Base-by-base conservation (phyloP, 2,113 vertebrate genomes). In the Grantiella picta region DNA sequence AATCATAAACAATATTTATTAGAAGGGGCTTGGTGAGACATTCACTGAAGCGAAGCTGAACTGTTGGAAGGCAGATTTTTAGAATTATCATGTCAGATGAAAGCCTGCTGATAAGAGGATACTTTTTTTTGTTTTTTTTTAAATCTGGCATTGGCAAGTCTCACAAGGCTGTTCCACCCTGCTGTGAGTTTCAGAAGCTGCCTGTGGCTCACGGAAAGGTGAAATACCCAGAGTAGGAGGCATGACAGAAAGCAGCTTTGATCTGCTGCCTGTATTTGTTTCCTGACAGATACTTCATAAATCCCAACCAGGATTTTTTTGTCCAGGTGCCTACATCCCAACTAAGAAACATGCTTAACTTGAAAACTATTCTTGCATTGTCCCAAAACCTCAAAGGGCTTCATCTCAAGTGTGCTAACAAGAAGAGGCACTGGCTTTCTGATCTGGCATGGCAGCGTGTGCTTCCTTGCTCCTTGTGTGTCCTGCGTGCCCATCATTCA, bases 1-100 rank as follows among this genome's bases (percentile, higher is more conserved):
- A 95, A 94, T 83, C n/a, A 75, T 86, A 92, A 86, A 64, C 72
- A 2, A 25, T 92, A 71, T 92, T 86, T 94, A 56, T 89, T 96
- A 72, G 31, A 84, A 78, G 10, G 25, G 49, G 25, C 71, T 95
- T 83, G 52, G 85, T 44, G 65, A 86, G 60, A 71, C 4, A 23
- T 77, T 91, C 36, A 29, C 60, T 80, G 79, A 80, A 83, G 38
- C 4, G 2, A 77, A 70, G 64, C 36, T 71, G 36, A 95, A 52
- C 87, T 71, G 36, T 53, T 89, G 85, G 92, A 90, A 92, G 45
- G 60, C 68, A 88, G 68, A 50, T 56, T 88, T 89, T 86, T 66
- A 54, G 64, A 91, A 63, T 82, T 65, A 77, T 16, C 3, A 8
- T 7, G 13, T 88, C 38, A 88, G 70, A 93, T 86, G 59, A 90